Evolutionary conservation across 1,140 invertebrate species (phyloP), one percentile per base, ranked within the genome.

Genomic region (Procambarus clarkii): DNA sequence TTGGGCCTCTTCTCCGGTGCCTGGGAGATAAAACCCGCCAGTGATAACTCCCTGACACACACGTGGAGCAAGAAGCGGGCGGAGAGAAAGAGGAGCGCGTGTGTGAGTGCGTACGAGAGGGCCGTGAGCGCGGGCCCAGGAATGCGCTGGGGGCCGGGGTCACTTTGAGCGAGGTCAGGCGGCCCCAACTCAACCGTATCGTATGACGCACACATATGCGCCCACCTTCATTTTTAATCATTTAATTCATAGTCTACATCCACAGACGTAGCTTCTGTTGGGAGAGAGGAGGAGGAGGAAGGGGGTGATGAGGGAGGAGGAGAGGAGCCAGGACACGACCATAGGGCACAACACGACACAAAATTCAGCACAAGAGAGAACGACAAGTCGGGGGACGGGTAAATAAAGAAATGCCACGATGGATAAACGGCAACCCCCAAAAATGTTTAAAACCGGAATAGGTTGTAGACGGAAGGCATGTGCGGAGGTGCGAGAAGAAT

Each of bases 241-340:
- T 82, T 82, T 82, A 82, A 82, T 82, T 82, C 80, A 82, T 82
- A 82, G 80, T 82, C 80, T 82, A 82, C 80, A 82, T 82, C 80
- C 80, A 82, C 48, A 9, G 50, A 7, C 84, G 84, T 76, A 74
- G 69, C 69, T 76, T 76, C 74, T 86, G 84, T 76, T 50, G 34
- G 69, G 34, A 34, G 69, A n/a, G 50, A 21, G 45, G 24, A 54
- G n/a, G 44, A 44, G 34, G 45, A 45, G 18, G 21, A n/a, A 44
- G 24, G 60, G 44, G 18, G 34, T 24, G 64, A 15, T 15, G 34
- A 44, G 1, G 45, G 34, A 48, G 58, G 24, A 44, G 58, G n/a
- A n/a, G 81, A 34, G 34, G 34, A 34, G 34, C 34, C 34, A 34
- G 13, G 50, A 54, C 50, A 54, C 50, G 50, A 54, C 50, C 50